Evolutionary conservation across 1,140 invertebrate species (phyloP).

Genomic region (Drosophila pandora): DNA sequence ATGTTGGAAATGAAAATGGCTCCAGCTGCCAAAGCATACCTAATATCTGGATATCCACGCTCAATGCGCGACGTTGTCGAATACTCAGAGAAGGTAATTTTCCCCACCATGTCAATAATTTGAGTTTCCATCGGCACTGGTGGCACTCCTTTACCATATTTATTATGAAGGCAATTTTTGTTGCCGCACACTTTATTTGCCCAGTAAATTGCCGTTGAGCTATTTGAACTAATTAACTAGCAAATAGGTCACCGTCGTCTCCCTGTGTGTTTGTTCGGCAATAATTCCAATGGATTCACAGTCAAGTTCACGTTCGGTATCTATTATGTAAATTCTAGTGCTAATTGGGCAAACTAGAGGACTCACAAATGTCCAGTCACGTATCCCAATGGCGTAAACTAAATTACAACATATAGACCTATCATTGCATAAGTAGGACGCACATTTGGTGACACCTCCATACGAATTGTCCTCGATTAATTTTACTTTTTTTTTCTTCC

Average conservation of each 20-base stretch:
- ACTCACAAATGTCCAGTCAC: slow-evolving; percentile 5
- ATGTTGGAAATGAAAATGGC: slow-evolving; percentile 98
- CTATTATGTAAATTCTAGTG: slow-evolving; percentile 26
- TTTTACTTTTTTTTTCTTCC: neutral
- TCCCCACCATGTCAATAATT: neutral
- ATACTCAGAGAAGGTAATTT: slow-evolving; percentile 92
- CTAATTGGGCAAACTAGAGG: slow-evolving; percentile 32
- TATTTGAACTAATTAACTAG: slow-evolving; percentile 73
- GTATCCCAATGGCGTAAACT: slow-evolving; percentile 8
- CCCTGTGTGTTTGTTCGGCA: slow-evolving; percentile 45
- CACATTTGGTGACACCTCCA: neutral
- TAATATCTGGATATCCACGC: slow-evolving; percentile 97
- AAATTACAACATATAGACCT: slow-evolving; percentile 1
- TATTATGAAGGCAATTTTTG: slow-evolving; percentile 44
- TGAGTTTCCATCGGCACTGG: neutral
- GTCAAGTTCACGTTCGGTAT: slow-evolving; percentile 14
- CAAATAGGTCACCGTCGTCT: slow-evolving; percentile 42
- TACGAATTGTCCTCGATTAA: slow-evolving; percentile 8
- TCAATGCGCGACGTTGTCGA: slow-evolving; percentile 95
- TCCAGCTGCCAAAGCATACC: slow-evolving; percentile 94
- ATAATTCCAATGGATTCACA: slow-evolving; percentile 65
- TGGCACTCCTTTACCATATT: slow-evolving; percentile 12
- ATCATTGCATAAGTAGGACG: slow-evolving; percentile 16
- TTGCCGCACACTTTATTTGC: slow-evolving; percentile 51
- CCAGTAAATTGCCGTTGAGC: slow-evolving; percentile 57